Base-by-base conservation (phyloP, 2,888 invertebrate genomes). In the Drosophila crucigera region DNA sequence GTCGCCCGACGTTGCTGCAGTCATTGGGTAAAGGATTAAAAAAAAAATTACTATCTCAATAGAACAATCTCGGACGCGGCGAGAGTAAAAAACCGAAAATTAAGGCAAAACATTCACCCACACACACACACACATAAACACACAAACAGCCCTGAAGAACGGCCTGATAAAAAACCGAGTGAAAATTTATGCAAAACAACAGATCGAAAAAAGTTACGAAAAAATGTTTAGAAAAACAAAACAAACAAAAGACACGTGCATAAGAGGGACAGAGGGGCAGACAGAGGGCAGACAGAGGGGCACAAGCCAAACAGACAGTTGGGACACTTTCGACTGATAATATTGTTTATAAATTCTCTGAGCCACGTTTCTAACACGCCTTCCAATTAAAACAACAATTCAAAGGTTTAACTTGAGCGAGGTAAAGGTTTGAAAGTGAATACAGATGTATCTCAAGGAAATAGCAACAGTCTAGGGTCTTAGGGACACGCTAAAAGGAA, bases 181-280 rank as follows among this genome's bases (percentile, higher is more conserved):
- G 86, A 84, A 86, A 88, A 90, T 90, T 83, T 89, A 90, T 88
- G 88, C 88, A 88, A 86, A 88, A 78, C 73, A 78, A 47, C 62
- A 76, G 86, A 88, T 83, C 82, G 74, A 71, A 74, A 79, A 60
- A 19, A 56, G 55, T 52, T 56, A 30, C 54, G 22, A 25, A 49
- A 58, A 71, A 67, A 67, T 54, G 56, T 58, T 67, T 68, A 58
- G 43, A 76, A 68, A 62, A 72, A 77, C 65, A 83, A 81, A 65
- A 55, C 11, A 55, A 22, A 59, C 64, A 84, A 59, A 65, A 65
- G 56, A 66, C 56, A 67, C 49, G 60, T 70, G 65, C 61, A 78
- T 14, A 61, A 60, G 47, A 59, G 49, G 52, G 35, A 30, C 39
- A 33, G 37, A n/a, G 50, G 22, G 25, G 16, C 30, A 30, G 30